Conservation (phyloP, 2,113 vertebrate species). For the Myotis davidii region DNA sequence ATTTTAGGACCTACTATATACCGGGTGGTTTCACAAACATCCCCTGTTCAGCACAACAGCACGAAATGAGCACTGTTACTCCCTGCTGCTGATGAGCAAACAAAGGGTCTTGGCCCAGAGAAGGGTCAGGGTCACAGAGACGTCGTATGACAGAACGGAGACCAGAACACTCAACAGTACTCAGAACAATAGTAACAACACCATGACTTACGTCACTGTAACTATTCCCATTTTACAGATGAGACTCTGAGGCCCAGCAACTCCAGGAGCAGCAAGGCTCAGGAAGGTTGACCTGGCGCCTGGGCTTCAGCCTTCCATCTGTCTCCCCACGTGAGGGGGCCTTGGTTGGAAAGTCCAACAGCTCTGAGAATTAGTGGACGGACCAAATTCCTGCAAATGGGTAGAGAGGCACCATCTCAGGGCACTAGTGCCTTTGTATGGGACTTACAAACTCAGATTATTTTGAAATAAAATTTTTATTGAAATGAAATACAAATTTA, state of each 20-base stretch:
- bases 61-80: not conserved
- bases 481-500: not conserved
- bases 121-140: not conserved
- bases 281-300: not conserved
- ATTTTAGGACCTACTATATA: not conserved
- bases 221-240: not conserved
- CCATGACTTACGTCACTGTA: rapidly evolving
- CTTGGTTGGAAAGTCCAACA: not conserved
- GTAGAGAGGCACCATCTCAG: not conserved
- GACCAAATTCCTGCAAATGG: not conserved
- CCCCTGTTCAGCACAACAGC: not conserved
- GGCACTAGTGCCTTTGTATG: not conserved
- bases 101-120: no score
- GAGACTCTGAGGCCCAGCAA: not conserved
- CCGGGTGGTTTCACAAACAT: not conserved
- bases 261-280: not conserved
- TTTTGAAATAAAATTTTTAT: not conserved
- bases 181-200: not conserved
- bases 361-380: not conserved
- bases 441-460: not conserved
- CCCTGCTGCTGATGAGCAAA: not conserved
- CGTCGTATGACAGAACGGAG: not conserved
- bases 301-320: not conserved
- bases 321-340: not conserved
- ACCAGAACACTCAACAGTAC: not conserved